Conservation (phyloP, 1,140 invertebrate species). For the Psilanteris sp. region DNA sequence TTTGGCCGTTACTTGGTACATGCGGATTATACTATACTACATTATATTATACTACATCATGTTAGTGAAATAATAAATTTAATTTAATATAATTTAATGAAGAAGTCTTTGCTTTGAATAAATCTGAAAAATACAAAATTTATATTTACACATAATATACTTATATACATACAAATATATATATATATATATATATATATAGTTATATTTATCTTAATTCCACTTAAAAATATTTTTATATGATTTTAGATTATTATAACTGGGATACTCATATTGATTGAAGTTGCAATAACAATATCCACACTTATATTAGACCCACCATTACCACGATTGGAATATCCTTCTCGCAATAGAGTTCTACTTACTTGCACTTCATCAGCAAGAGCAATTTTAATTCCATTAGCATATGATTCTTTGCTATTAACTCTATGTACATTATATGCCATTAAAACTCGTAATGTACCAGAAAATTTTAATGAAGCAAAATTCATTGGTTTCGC, state of each 20-base stretch:
- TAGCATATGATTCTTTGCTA: slow-evolving; percentile 89
- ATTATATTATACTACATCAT: too few species aligned
- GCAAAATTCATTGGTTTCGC: slow-evolving; percentile 91
- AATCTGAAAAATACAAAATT: too few species aligned
- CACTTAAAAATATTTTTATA: too few species aligned
- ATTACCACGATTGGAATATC: slow-evolving; percentile 82
- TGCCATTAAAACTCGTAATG: slow-evolving; percentile 91
- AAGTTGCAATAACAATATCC: slow-evolving; percentile 84
- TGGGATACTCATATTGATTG: slow-evolving; percentile 84
- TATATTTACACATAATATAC: too few species aligned
- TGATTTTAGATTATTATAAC: slow-evolving; percentile 85
- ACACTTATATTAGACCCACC: slow-evolving; percentile 87
- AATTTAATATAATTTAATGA: too few species aligned
- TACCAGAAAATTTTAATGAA: slow-evolving; percentile 94
- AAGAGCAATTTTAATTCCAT: slow-evolving; percentile 86
- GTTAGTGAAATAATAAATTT: too few species aligned
- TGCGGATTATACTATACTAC: too few species aligned
- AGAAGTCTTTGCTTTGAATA: too few species aligned
- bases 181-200: too few species aligned
- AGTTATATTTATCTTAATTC: too few species aligned
- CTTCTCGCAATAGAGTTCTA: slow-evolving; percentile 80
- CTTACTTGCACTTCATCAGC: slow-evolving; percentile 87
- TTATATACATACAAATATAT: too few species aligned
- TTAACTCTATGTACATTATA: slow-evolving; percentile 90
- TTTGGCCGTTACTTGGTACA: too few species aligned